Evolutionary conservation across 2,888 invertebrate genomes (phyloP), one percentile per base, ranked within the genome.

Genomic region (Amphimallon solstitiale): DNA sequence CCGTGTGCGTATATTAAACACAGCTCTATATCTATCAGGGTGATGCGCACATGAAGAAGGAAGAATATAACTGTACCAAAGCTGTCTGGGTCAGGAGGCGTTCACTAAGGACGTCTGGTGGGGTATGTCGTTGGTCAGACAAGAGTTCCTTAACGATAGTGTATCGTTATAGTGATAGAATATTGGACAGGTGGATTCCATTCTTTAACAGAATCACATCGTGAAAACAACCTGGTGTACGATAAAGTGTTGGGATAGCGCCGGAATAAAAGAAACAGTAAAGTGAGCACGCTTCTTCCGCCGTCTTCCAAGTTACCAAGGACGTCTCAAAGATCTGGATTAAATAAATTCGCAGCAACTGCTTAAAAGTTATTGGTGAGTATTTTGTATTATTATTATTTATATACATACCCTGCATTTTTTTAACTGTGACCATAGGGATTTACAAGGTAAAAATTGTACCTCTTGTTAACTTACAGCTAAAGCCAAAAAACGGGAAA

Each of bases 21-120:
- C 63, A 63, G 65, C 67, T 62, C 62, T 37, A 49, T 38, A 49
- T 62, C 52, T 52, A 37, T 67, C 73, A 69, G 72, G 72, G 71
- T 72, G 74, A 74, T 74, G 75, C 72, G 72, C 78, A 79, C 38
- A 40, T 82, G 81, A 82, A 40, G 19, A 23, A 54, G 40, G 81
- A 81, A 81, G 82, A 46, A 60, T 43, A 82, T 83, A 84, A 84
- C 84, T 84, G 84, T 84, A 84, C 80, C 38, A 21, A 51, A 72
- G 79, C 81, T 84, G 85, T 85, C 85, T 85, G 85, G 85, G 85
- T 85, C 85, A 85, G 82, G 82, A 85, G 85, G 85, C 84, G 85
- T 85, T 83, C 82, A 72, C 69, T 49, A 21, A 38, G 29, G 62
- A 37, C 62, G 48, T 19, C 71, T 76, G 75, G 76, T 72, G 76